Evolutionary conservation across 2,888 invertebrate genomes (phyloP).

Genomic region (Agriopis aurantiaria): DNA sequence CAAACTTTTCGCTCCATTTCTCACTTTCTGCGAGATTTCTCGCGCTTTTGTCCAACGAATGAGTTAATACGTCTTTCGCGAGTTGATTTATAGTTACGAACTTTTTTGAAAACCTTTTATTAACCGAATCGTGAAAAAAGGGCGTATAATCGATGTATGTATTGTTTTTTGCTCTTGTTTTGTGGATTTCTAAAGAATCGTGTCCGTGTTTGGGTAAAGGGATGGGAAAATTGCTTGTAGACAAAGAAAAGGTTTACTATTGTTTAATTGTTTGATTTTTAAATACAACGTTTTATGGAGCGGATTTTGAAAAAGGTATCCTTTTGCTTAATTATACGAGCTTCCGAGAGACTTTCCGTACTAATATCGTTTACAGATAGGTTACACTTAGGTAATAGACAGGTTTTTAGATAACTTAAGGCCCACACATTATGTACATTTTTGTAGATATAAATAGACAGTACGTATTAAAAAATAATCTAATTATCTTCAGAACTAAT

Average conservation of each 20-base stretch:
- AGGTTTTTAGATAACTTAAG: neutral
- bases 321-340: neutral
- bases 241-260: constrained; percentile 23
- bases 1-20: constrained; percentile 40
- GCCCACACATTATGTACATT: too few species aligned
- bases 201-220: constrained; percentile 25
- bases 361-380: too few species aligned
- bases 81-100: constrained; percentile 40
- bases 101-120: constrained; percentile 22
- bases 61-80: constrained; percentile 40
- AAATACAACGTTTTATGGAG: constrained; percentile 12
- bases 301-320: neutral
- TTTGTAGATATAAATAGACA: too few species aligned
- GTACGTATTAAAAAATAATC: too few species aligned
- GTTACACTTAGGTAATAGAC: too few species aligned
- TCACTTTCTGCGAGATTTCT: constrained; percentile 35
- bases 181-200: constrained; percentile 24
- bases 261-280: constrained; percentile 29
- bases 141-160: constrained; percentile 12
- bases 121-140: constrained; percentile 4
- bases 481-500: too few species aligned
- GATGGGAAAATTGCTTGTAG: constrained; percentile 36
- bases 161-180: constrained; percentile 20
- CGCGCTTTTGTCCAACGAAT: constrained; percentile 38
- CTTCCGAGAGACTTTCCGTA: neutral